Evolutionary conservation across 2,113 vertebrate genomes (phyloP), one percentile per base, ranked within the genome.

Genomic region (Tragulus kanchil): DNA sequence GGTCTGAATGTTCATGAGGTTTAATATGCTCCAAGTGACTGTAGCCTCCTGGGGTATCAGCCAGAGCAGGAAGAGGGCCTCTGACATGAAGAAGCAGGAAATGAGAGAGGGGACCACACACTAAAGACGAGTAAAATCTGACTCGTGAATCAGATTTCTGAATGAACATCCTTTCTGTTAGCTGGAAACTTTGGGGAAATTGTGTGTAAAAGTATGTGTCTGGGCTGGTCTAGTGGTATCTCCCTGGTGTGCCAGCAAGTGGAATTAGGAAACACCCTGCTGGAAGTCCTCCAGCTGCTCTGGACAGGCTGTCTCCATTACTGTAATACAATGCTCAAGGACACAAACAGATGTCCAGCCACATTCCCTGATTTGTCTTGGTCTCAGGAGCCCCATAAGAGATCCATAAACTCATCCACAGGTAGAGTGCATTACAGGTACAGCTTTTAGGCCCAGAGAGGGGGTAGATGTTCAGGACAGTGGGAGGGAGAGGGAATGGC

Each of bases 331-430:
- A 69, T 69, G 36, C 31, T 85, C 6, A 25, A 85, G 83, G 94
- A 87, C 48, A 84, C 31, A 75, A 92, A 92, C 93, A 96, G 94
- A 87, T 93, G 87, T 90, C 92, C 75, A 64, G 75, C 56, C 61
- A 92, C 52, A 93, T 65, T 86, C 25, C 56, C 26, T 42, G 58
- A 95, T 96, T 90, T 93, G n/a, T 84, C 67, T 92, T 45, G 56
- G 31, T 95, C 95, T 92, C 96, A 71, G 87, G 88, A 97, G 87
- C 31, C 75, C 26, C 23, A 42, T 85, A 91, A 69, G 36, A 92
- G 97, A 59, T 89, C 84, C 69, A 65, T 92, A 96, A 84, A 59
- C 36, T 79, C 28, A 62, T 81, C n/a, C 48, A 48, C 36, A 90
- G 81, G 77, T 75, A 93, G 62, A 67, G n/a, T 86, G 86, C 69